Percentiles rank a stretch among this genome's conserved stretches.
Conservation (phyloP, 2,113 vertebrate genomes). For the Nycticebus coucang region DNA sequence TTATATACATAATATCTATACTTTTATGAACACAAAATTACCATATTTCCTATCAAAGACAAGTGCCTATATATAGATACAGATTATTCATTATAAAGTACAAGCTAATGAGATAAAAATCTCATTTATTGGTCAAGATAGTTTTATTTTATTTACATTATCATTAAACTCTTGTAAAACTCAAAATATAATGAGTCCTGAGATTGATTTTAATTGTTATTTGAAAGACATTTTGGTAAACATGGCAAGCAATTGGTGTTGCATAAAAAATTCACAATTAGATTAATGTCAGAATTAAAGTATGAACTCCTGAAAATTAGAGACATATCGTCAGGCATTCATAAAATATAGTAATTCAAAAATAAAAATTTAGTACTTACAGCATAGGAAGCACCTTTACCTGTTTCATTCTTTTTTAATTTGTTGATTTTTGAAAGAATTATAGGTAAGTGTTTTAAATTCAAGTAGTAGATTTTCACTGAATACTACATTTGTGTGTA, state of each 20-base stretch:
- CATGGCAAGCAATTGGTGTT: not conserved
- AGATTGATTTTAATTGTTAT: not conserved
- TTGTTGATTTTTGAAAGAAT: not conserved
- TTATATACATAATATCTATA: not conserved
- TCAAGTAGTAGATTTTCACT: not conserved
- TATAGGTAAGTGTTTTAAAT: not conserved
- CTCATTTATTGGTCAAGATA: not conserved
- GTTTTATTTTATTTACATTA: constrained; percentile 26
- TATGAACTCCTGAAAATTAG: not conserved
- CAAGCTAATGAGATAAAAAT: constrained; percentile 15
- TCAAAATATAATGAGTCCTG: constrained; percentile 29
- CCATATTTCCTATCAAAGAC: not conserved
- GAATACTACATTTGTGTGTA: not conserved
- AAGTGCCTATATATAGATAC: not conserved
- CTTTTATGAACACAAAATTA: not conserved
- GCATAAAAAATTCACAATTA: not conserved
- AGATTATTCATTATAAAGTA: not conserved
- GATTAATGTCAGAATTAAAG: constrained; percentile 4
- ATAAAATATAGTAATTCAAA: not conserved
- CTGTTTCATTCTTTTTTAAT: not conserved
- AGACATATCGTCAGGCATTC: not conserved
- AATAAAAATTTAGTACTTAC: not conserved
- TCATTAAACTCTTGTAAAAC: not conserved
- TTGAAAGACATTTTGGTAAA: constrained; percentile 22
- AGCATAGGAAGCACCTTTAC: not conserved